Percentiles rank a stretch among this genome's conserved stretches.
These are phyloP conservation scores for Penaeus japonicus DNA, from an alignment of 1,140 invertebrate species.

Conservation along the genomic window DNA sequence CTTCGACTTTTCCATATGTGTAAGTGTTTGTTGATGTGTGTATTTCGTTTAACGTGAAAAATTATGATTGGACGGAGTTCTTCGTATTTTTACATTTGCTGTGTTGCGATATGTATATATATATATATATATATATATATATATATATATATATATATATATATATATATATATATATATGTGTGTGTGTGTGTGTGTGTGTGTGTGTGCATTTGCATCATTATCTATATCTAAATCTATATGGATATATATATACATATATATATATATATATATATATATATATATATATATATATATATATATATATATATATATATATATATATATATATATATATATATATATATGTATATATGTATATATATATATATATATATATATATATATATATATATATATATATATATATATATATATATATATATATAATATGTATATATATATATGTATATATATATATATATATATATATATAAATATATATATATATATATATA, in stretches of 20 bases:
- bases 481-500: constrained; percentile 2
- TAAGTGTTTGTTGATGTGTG: too few species aligned
- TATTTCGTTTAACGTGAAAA: too few species aligned
- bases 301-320: constrained; percentile 4
- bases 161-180: too few species aligned
- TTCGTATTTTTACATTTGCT: too few species aligned
- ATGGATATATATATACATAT: background rate
- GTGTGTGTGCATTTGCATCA: too few species aligned
- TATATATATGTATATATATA: constrained; percentile 3
- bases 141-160: too few species aligned
- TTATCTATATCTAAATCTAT: too few species aligned
- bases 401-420: constrained; percentile 2
- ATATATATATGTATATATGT: background rate
- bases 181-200: too few species aligned
- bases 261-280: constrained; percentile 3
- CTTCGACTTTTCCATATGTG: too few species aligned
- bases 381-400: background rate
- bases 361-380: background rate
- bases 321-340: constrained; percentile 3
- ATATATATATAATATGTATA: background rate
- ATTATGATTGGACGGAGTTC: too few species aligned
- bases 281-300: background rate
- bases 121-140: too few species aligned
- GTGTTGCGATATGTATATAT: too few species aligned
- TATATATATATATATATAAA: constrained; percentile 2